Evolutionary conservation across 2,888 invertebrate species (phyloP), one percentile per base, ranked within the genome.

Genomic region (Anarsia innoxiella): DNA sequence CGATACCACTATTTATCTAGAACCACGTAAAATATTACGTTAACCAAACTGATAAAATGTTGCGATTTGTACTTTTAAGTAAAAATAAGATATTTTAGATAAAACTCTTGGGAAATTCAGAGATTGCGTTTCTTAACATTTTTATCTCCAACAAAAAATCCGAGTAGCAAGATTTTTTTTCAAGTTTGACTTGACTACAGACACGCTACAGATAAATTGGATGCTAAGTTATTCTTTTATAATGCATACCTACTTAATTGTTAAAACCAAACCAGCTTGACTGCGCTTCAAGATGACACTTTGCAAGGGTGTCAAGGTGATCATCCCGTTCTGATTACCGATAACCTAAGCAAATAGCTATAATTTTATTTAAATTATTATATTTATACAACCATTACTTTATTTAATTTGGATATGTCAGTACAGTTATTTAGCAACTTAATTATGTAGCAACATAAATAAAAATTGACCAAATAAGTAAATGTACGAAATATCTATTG

Each of bases 251-350:
- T 25, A 25, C 4, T 25, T n/a, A n/a, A n/a, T n/a, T n/a, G n/a
- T n/a, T n/a, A n/a, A n/a, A n/a, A n/a, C n/a, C n/a, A n/a, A n/a
- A n/a, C n/a, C n/a, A n/a, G n/a, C n/a, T n/a, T n/a, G n/a, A n/a
- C n/a, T n/a, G n/a, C n/a, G n/a, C n/a, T n/a, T 45, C 39, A 42
- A 53, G 61, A 64, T 56, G 61, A 59, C 48, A 54, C 56, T 52
- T 42, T 32, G 49, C 49, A 70, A 68, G 52, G 51, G 54, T 74
- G 75, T 68, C 75, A 74, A 74, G 74, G 72, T 53, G 46, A 65
- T 50, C 71, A 46, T 58, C 65, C 61, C 53, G 54, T 56, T 60
- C 56, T 59, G 52, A 63, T 62, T 58, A 58, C 26, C n/a, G n/a
- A n/a, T n/a, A n/a, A n/a, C n/a, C n/a, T n/a, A n/a, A n/a, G n/a